Evolutionary conservation across 2,113 vertebrate species (phyloP).

Genomic region (Chunga burmeisteri): DNA sequence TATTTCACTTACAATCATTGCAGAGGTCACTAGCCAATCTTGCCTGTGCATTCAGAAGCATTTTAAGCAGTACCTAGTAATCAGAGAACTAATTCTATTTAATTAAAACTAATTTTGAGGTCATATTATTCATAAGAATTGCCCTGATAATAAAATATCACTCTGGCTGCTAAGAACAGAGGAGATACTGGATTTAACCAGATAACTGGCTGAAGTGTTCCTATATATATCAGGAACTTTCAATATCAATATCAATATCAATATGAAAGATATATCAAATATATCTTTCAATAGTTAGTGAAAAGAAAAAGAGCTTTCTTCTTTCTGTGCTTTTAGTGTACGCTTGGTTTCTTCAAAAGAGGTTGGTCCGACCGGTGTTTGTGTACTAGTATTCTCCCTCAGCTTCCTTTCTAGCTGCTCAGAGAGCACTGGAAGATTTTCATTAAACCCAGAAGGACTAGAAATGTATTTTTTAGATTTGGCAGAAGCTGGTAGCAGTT

Average conservation of each 20-base stretch:
- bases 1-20: not conserved
- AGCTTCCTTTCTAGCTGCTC: not conserved
- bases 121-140: not conserved
- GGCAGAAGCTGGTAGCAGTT: not conserved
- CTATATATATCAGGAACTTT: not conserved
- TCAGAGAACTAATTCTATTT: not conserved
- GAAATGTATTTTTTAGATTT: not conserved
- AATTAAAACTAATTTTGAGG: not conserved
- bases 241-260: too few species aligned
- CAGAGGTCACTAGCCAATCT: not conserved
- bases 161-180: not conserved
- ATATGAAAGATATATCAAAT: too few species aligned
- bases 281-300: not conserved
- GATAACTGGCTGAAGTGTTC: not conserved
- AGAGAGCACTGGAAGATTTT: not conserved
- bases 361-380: not conserved
- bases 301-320: not conserved
- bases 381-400: not conserved
- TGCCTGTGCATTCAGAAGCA: not conserved
- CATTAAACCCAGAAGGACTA: conserved; percentile 17
- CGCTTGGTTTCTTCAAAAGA: not conserved
- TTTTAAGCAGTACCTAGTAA: not conserved
- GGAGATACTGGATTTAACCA: not conserved
- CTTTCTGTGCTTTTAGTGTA: not conserved
- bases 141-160: not conserved